phyloP scores from a whole-genome alignment of 2,113 vertebrate species.

The Sula dactylatra region DNA sequence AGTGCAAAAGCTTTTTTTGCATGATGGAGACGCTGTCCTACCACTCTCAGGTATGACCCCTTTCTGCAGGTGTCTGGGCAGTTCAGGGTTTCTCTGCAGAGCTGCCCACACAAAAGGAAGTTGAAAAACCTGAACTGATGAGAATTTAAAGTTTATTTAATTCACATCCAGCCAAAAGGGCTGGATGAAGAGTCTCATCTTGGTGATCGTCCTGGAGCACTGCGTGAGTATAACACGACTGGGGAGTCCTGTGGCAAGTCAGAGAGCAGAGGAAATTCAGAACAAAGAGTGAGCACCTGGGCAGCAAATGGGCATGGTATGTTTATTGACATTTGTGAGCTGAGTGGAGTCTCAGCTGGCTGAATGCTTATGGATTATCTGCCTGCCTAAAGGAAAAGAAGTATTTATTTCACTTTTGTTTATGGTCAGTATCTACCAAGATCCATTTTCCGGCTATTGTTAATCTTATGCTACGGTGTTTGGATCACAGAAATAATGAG shows the following conservation, averaged over 20 bases:
- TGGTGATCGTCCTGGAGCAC: neutral
- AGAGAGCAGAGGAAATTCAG: neutral
- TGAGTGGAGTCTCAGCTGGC: neutral
- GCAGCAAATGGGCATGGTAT: neutral
- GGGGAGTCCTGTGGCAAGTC: neutral
- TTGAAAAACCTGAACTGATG: neutral
- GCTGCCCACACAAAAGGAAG: neutral
- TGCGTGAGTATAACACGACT: accelerated
- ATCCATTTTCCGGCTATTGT: neutral
- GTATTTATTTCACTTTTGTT: conserved; percentile 18
- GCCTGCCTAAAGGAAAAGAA: conserved; percentile 5
- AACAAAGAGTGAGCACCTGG: neutral
- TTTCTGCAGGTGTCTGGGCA: neutral
- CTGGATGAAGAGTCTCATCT: neutral
- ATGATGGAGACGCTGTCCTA: neutral
- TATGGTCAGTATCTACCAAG: neutral
- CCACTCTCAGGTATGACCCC: neutral
- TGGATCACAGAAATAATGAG: neutral
- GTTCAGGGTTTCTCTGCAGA: neutral
- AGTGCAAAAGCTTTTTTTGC: neutral
- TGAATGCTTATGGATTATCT: neutral
- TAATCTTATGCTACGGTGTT: neutral
- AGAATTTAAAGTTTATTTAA: neutral
- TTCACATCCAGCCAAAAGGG: neutral
- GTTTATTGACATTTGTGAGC: neutral